These are phyloP conservation scores for Petrophora chlorosata DNA, from an alignment of 2,888 invertebrate species.

Conservation along the genomic window DNA sequence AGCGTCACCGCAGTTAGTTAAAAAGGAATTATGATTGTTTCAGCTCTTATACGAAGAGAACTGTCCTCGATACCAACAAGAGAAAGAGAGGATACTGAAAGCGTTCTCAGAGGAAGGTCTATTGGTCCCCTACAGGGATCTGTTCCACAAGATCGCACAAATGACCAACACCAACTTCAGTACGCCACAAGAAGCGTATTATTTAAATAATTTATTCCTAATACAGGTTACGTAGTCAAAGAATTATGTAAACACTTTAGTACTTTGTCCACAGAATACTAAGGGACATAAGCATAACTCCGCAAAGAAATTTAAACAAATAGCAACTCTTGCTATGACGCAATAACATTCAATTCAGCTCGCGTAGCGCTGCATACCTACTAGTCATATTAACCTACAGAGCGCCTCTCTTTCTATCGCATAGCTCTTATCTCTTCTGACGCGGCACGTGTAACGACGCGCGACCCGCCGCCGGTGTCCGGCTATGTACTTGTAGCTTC, in stretches of 20 bases:
- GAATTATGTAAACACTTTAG: neutral
- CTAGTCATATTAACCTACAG: too few relatives aligned
- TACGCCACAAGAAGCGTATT: constrained; percentile 74
- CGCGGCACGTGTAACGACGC: too few relatives aligned
- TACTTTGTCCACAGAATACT: neutral
- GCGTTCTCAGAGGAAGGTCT: constrained; percentile 72
- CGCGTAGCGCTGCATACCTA: too few relatives aligned
- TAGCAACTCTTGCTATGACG: too few relatives aligned
- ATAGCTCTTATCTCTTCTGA: too few relatives aligned
- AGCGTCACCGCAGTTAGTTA: too few relatives aligned
- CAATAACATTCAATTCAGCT: too few relatives aligned
- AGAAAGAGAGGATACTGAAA: constrained; percentile 69
- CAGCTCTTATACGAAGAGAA: constrained; percentile 77
- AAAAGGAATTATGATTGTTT: constrained; percentile 32
- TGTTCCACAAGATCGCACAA: constrained; percentile 73
- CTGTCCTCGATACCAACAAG: constrained; percentile 73
- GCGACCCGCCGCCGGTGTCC: too few relatives aligned
- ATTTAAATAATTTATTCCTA: constrained; percentile 73
- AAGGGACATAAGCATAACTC: too few relatives aligned
- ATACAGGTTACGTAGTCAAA: constrained; percentile 63
- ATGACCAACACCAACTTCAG: constrained; percentile 78
- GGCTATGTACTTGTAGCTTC: too few relatives aligned
- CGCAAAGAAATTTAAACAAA: too few relatives aligned
- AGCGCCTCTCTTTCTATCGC: too few relatives aligned
- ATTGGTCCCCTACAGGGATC: constrained; percentile 67